phyloP scores from a whole-genome alignment of 2,888 invertebrate species.

The Drosophila glabriapex region DNA sequence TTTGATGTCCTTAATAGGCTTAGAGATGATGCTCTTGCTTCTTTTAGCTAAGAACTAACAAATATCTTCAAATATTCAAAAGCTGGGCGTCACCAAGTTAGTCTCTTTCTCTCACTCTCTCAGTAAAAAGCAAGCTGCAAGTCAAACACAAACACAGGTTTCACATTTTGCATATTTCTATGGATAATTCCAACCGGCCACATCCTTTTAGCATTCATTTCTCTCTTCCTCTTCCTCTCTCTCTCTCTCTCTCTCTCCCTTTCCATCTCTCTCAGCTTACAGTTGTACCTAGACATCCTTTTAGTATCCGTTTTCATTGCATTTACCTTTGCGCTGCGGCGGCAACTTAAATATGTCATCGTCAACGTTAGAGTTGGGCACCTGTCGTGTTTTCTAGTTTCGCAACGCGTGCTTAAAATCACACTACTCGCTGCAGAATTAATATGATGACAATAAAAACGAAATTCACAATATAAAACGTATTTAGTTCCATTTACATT shows the following conservation, averaged over 20 bases:
- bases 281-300: constrained; percentile 36
- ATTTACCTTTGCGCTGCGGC: constrained; percentile 58
- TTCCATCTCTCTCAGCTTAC: constrained; percentile 5
- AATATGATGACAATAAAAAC: neutral
- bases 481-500: neutral
- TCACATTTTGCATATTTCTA: constrained; percentile 68
- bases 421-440: no score
- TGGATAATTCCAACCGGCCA: constrained; percentile 58
- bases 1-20: constrained; percentile 82
- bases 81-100: constrained; percentile 40
- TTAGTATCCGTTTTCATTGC: constrained; percentile 56
- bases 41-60: constrained; percentile 25
- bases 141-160: constrained; percentile 71
- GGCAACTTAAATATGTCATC: constrained; percentile 52
- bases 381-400: neutral
- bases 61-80: constrained; percentile 75
- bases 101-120: constrained; percentile 3
- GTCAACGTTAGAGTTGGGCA: neutral
- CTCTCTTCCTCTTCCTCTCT: neutral
- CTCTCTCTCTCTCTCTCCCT: neutral
- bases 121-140: constrained; percentile 63
- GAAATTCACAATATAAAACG: neutral
- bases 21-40: constrained; percentile 49
- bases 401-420: neutral
- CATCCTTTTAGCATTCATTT: constrained; percentile 13